phyloP scores from a whole-genome alignment of 2,888 invertebrate species.

The Phengaris arion region DNA sequence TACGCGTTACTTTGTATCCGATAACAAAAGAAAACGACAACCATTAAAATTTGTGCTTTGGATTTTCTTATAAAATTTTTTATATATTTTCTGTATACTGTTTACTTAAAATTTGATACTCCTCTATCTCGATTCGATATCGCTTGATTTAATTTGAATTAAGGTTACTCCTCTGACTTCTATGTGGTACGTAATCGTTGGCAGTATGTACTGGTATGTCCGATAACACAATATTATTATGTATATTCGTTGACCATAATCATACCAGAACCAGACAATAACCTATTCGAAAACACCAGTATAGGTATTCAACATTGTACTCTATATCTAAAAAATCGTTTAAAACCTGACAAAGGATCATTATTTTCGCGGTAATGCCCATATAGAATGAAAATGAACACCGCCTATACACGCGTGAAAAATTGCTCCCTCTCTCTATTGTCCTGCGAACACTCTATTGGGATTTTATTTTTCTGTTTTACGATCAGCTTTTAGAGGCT shows the following conservation, averaged over 20 bases:
- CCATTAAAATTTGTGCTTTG: background rate
- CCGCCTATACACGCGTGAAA: conserved; percentile 40
- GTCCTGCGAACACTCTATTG: conserved; percentile 39
- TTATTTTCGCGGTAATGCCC: conserved; percentile 38
- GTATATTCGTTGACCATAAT: no score
- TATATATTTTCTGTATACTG: background rate
- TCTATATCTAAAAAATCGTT: conserved; percentile 2
- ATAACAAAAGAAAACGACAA: conserved; percentile 16
- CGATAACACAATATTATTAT: no score
- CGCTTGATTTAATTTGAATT: background rate
- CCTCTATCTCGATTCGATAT: background rate
- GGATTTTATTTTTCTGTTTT: conserved; percentile 42
- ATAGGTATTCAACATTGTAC: no score
- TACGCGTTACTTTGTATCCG: conserved; percentile 20
- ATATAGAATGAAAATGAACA: conserved; percentile 37
- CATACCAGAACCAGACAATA: no score
- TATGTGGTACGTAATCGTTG: no score
- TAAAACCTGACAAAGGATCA: conserved; percentile 24
- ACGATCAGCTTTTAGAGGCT: conserved; percentile 40
- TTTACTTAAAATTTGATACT: no score
- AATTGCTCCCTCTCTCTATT: conserved; percentile 38
- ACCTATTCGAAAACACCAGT: no score
- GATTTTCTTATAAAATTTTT: background rate
- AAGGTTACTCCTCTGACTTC: background rate
- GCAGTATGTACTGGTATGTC: no score